Percentiles rank a stretch among this genome's conserved stretches.
Conservation (phyloP, 2,113 vertebrate genomes). For the Emydocephalus ijimae region DNA sequence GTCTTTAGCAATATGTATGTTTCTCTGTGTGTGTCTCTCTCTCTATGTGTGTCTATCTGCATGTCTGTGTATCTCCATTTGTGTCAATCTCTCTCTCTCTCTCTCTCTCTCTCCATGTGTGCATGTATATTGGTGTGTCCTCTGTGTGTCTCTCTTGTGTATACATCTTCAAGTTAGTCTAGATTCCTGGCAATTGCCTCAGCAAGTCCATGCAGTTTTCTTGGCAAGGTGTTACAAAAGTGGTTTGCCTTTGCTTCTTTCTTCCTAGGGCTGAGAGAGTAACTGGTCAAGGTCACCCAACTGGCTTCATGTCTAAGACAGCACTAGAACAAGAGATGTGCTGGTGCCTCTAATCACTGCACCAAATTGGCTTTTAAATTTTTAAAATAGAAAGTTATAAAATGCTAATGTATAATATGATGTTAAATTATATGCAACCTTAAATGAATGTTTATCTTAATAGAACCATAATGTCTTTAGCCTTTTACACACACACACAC, state of each 20-base stretch:
- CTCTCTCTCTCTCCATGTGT: no score
- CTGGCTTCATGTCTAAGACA: neutral
- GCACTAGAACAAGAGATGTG: neutral
- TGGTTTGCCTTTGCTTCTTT: neutral
- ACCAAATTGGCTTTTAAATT: neutral
- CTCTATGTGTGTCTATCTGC: no score
- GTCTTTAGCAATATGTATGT: neutral
- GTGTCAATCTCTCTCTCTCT: no score
- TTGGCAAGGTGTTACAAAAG: neutral
- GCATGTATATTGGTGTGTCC: neutral
- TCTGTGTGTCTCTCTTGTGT: neutral
- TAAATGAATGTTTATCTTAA: neutral
- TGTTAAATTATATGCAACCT: neutral
- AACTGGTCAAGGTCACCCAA: neutral
- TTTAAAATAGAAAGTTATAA: neutral
- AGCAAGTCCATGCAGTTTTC: neutral
- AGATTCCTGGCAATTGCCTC: neutral
- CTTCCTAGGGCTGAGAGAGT: neutral
- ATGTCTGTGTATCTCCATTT: no score
- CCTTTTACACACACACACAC: constrained; percentile 39
- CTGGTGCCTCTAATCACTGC: neutral
- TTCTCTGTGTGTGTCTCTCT: neutral
- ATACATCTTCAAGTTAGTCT: neutral
- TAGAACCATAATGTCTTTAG: constrained; percentile 46
- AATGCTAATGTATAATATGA: neutral